Conservation (phyloP, 1,140 invertebrate species). For the Drosophila ficusphila region DNA sequence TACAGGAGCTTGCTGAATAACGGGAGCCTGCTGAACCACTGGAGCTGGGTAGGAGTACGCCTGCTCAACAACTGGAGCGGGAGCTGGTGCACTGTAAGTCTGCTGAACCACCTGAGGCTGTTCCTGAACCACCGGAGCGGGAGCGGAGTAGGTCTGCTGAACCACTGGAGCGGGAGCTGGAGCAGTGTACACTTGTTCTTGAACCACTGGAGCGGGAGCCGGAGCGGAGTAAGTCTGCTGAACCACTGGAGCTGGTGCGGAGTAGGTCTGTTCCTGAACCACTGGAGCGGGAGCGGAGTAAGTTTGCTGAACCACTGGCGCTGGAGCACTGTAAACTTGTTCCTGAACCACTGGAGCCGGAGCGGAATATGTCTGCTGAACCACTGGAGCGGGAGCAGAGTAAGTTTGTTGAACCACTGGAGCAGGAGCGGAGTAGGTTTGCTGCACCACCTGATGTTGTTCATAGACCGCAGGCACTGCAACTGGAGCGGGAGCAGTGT, state of each 20-base stretch:
- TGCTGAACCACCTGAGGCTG: conserved; percentile 24
- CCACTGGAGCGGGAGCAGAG: conserved; percentile 24
- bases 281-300: conserved; percentile 8
- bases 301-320: conserved; percentile 16
- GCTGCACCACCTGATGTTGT: conserved; percentile 8
- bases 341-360: conserved; percentile 27
- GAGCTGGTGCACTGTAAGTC: conserved; percentile 11
- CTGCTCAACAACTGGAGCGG: conserved; percentile 22
- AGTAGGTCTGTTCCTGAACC: neutral
- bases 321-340: conserved; percentile 7
- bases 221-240: conserved; percentile 2
- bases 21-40: neutral
- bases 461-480: neutral
- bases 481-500: conserved; percentile 2
- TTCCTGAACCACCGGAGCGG: conserved; percentile 22
- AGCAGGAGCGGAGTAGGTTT: conserved; percentile 2
- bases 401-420: conserved; percentile 21
- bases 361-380: conserved; percentile 12
- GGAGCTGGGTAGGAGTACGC: conserved; percentile 11
- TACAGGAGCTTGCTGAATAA: conserved; percentile 25
- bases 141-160: conserved; percentile 29
- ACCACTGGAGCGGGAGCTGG: conserved; percentile 30
- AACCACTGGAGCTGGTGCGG: neutral
- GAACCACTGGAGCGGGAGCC: conserved; percentile 15
- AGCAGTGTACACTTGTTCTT: conserved; percentile 16